A percentile compares a stretch with the other conserved stretches of the same genome.
Evolutionary conservation across 2,797 vertebrate genomes (phyloP).

Genomic region (Pampus argenteus): DNA sequence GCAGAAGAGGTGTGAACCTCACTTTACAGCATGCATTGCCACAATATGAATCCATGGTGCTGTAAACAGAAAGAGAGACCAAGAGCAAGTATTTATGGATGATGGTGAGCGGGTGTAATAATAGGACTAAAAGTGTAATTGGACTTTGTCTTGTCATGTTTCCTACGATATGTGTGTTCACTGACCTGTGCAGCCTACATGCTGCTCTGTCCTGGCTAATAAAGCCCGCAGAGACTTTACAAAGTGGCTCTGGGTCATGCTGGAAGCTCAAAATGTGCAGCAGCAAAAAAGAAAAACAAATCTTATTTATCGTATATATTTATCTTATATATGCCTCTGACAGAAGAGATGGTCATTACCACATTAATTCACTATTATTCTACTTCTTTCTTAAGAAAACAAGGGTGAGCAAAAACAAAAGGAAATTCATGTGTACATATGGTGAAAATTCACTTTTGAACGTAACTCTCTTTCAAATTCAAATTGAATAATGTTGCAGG

Average conservation of each 20-base stretch:
- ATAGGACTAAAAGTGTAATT: not conserved
- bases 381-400: too few relatives aligned
- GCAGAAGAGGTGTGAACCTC: not conserved
- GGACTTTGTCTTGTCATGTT: constrained; percentile 15
- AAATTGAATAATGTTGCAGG: constrained; percentile 72
- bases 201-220: constrained; percentile 69
- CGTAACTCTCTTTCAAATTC: not conserved
- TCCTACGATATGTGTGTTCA: constrained; percentile 21
- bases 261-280: constrained; percentile 28
- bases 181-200: constrained; percentile 31
- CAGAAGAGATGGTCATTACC: not conserved
- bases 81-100: not conserved
- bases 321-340: too few relatives aligned
- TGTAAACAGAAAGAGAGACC: not conserved
- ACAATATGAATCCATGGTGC: not conserved
- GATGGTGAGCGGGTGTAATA: not conserved
- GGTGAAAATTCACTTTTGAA: not conserved
- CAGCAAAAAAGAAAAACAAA: not conserved
- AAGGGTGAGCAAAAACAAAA: too few relatives aligned
- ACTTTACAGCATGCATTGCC: not conserved
- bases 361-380: too few relatives aligned
- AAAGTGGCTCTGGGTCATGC: constrained; percentile 37
- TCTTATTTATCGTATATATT: too few relatives aligned
- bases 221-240: constrained; percentile 68
- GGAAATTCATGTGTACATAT: not conserved